Evolutionary conservation across 2,888 invertebrate species (phyloP), one percentile per base, ranked within the genome.

Genomic region (Orthosia cruda): DNA sequence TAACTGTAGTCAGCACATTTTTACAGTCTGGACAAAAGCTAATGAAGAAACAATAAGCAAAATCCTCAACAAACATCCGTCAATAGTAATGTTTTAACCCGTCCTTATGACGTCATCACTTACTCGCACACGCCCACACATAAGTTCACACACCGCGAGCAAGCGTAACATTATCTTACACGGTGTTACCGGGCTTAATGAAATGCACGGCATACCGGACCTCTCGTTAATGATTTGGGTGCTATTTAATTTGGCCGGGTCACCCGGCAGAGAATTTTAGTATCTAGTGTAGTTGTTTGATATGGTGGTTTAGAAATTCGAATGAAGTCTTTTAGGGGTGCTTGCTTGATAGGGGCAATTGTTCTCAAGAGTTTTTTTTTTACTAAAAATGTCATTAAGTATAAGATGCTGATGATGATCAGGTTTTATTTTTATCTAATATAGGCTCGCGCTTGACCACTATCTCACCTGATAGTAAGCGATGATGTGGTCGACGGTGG

Each of bases 131-230:
- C 23, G 20, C 62, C 65, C 65, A 65, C 70, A 77, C 71, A 71
- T 83, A 55, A 83, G 83, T 71, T 71, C 47, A 50, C 55, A 67
- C 18, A 58, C 78, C 64, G 26, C 63, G 65, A 61, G 71, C 54
- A 77, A 50, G 52, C 50, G 40, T 62, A 63, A 80, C 71, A 64
- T 66, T 83, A 57, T 49, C 52, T 65, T 57, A 68, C 49, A 50
- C 23, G 26, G 73, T 79, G 77, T 74, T 79, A 79, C 54, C 70
- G 74, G 77, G 70, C 87, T 82, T 89, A 88, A 90, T 88, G 88
- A 90, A 91, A 91, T 90, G 89, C 88, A 75, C 85, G 79, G 85
- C 87, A 89, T 89, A 84, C 85, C 71, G 63, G 71, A 65, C 61
- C 80, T 61, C 58, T 74, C 54, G 77, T 74, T 74, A 71, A 82